Evolutionary conservation across 2,113 vertebrate genomes (phyloP).

Genomic region (Sula dactylatra): DNA sequence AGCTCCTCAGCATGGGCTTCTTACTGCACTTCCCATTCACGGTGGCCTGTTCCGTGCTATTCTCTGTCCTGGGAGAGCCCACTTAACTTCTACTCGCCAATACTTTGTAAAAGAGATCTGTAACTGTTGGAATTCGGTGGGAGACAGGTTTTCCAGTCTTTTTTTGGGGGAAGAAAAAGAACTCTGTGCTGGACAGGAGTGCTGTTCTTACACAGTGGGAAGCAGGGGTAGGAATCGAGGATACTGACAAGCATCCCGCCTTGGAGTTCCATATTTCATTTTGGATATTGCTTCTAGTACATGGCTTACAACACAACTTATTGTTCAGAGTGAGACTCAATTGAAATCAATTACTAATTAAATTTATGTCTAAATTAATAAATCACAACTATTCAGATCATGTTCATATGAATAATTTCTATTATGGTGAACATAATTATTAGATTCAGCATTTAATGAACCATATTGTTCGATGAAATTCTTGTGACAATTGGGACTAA

Average conservation of each 20-base stretch:
- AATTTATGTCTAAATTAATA: slow-evolving; percentile 79
- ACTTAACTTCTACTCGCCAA: background rate
- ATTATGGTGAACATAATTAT: slow-evolving; percentile 73
- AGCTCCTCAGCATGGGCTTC: background rate
- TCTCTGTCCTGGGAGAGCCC: background rate
- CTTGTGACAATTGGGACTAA: slow-evolving; percentile 78
- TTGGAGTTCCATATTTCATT: background rate
- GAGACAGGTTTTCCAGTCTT: accelerated
- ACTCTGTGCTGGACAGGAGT: background rate
- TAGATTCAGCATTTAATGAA: slow-evolving; percentile 76
- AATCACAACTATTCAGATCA: slow-evolving; percentile 73
- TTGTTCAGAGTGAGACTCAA: slow-evolving; percentile 58
- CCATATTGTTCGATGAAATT: slow-evolving; percentile 74
- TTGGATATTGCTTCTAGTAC: slow-evolving; percentile 1
- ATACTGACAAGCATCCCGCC: background rate
- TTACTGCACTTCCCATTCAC: background rate
- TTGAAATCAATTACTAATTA: slow-evolving; percentile 77
- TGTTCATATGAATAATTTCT: slow-evolving; percentile 75
- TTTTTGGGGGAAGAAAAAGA: accelerated
- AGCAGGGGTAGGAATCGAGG: background rate
- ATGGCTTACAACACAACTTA: slow-evolving; percentile 57
- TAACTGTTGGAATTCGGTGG: background rate
- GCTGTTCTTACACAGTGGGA: background rate
- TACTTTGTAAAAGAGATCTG: background rate
- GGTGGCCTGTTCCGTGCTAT: background rate